These are phyloP conservation scores for Holocentrus rufus DNA, from an alignment of 2,797 vertebrate species.

Conservation along the genomic window DNA sequence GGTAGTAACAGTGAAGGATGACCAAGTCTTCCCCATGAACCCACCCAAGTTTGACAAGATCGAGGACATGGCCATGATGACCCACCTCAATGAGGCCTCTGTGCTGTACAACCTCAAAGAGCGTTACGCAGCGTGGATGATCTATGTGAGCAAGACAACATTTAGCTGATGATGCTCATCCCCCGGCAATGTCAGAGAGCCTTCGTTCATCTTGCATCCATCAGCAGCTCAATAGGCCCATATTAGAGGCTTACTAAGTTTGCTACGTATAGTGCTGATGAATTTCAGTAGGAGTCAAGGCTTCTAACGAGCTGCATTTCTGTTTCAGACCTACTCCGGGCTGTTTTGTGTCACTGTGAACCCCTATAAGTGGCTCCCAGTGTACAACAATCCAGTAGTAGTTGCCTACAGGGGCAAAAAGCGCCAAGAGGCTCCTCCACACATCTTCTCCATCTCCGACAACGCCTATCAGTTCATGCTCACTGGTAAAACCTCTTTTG, in stretches of 20 bases:
- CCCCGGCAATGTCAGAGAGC: constrained; percentile 3
- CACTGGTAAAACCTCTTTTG: constrained; percentile 76
- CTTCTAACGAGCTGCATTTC: background rate
- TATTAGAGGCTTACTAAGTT: background rate
- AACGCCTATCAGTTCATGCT: constrained; percentile 88
- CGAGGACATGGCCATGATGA: constrained; percentile 68
- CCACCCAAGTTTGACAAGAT: constrained; percentile 64
- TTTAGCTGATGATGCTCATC: background rate
- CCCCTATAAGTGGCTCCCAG: constrained; percentile 73
- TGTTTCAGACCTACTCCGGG: constrained; percentile 66
- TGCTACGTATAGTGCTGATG: background rate
- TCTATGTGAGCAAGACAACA: constrained; percentile 47
- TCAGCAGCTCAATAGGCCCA: background rate
- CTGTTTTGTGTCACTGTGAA: constrained; percentile 74
- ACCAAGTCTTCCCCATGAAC: constrained; percentile 44
- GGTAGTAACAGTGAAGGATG: constrained; percentile 60
- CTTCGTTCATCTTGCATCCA: background rate
- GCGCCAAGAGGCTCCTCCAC: constrained; percentile 70
- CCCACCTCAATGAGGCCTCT: constrained; percentile 67
- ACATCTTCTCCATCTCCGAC: constrained; percentile 78
- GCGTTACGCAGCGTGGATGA: constrained; percentile 67
- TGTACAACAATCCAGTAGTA: constrained; percentile 83
- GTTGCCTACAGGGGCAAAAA: constrained; percentile 72
- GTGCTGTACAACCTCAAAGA: constrained; percentile 67
- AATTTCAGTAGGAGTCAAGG: background rate